Base-by-base conservation (phyloP, 2,113 vertebrate genomes). In the Cephalopholis sonnerati region DNA sequence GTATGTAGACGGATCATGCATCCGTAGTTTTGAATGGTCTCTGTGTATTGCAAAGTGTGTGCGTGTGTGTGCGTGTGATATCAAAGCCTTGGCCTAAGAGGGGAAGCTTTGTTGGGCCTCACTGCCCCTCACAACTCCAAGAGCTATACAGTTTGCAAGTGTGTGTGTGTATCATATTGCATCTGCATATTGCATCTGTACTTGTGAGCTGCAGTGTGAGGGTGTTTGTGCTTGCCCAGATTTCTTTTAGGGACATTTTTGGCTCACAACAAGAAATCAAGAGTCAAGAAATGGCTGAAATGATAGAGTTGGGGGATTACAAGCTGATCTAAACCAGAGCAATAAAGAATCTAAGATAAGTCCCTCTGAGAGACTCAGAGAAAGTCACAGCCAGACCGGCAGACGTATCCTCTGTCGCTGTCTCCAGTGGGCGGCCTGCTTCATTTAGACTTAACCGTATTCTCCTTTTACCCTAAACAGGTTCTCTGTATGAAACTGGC, bases 291-390 rank as follows among this genome's bases (percentile, higher is more conserved):
- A 73, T 51, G 59, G 39, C 15, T 81, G n/a, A 50, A 69, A 71
- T 69, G 22, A 83, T 59, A 39, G 41, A 62, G 54, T n/a, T 13
- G 8, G 36, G 46, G 67, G 54, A 72, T 77, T 84, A 76, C 36
- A 75, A 54, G 16, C 55, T 87, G 82, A 90, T 88, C 70, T 68
- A 50, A 90, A 88, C 77, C 76, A 79, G 81, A 86, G 44, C 55
- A 59, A 57, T 44, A 55, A 76, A 68, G 58, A 90, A 79, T 85
- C 77, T 48, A 5, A 78, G 77, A 86, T 54, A 77, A 68, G 64
- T 78, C 50, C 62, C 80, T 46, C 16, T 25, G 29, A 83, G 67
- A 86, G 59, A 74, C 64, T 57, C 25, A 62, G 58, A 71, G 77
- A 83, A 66, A 83, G 77, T 86, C 54, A 17, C 53, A 74, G 70